Base-by-base conservation (phyloP, 2,113 vertebrate genomes). In the Tetraodon nigroviridis region DNA sequence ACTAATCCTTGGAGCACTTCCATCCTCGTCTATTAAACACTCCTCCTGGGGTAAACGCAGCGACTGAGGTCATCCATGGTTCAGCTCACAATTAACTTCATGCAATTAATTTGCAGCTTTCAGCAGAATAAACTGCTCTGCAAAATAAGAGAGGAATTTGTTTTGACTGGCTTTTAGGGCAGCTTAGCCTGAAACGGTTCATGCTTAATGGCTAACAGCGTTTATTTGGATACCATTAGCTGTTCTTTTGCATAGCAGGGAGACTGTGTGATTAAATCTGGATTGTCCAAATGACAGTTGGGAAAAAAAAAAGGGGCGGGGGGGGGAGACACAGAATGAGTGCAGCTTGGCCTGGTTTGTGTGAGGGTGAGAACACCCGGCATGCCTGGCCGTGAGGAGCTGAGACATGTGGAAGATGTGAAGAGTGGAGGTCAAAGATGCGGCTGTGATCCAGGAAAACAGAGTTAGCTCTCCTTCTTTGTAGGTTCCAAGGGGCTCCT, bases 121-220 rank as follows among this genome's bases (percentile, higher is more conserved):
- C 69, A 72, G 67, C 71, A 57, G 77, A 76, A 79, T 67, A 69
- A 73, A 80, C 61, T 73, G 46, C 61, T 77, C 44, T 47, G 66
- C 70, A 73, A 80, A 69, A 75, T 63, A 69, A 65, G 69, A 55
- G 58, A 45, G 57, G 67, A 67, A 61, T 52, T 66, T 63, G 76
- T 69, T 76, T 77, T 72, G 82, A 84, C 81, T 76, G 58, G 76
- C 85, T 86, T 79, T 81, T 78, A 81, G 72, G 73, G 69, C 63
- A 61, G 71, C 76, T 85, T 76, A 80, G 63, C 58, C 60, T 76
- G 72, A 83, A 81, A 75, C 27, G 22, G 62, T 61, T 81, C 63
- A 51, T 73, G 71, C 63, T 76, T 77, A 84, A 84, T 76, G 64
- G 78, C 65, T 65, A 76, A 79, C 73, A 70, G 66, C 67, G 68